Percentiles rank a stretch among this genome's conserved stretches.
phyloP scores from a whole-genome alignment of 2,888 invertebrate species.

The Idaea biselata region DNA sequence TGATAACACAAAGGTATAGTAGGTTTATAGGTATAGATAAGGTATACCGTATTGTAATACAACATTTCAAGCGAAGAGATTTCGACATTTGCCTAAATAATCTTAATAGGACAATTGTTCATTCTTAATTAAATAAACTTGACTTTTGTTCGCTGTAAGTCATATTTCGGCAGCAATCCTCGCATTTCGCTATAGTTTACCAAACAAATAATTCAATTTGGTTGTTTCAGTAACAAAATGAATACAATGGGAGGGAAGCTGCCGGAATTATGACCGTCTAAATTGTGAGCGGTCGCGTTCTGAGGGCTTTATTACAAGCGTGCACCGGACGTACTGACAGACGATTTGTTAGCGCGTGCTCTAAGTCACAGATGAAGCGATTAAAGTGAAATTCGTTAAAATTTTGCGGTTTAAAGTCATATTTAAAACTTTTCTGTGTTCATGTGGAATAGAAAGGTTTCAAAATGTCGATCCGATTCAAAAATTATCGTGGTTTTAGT shows the following conservation, averaged over 20 bases:
- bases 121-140: not conserved
- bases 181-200: conserved; percentile 16
- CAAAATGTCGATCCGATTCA: too few relatives aligned
- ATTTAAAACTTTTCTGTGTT: too few relatives aligned
- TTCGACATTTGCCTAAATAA: not conserved
- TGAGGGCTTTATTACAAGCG: conserved; percentile 53
- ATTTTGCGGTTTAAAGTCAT: too few relatives aligned
- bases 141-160: not conserved
- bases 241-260: conserved; percentile 35
- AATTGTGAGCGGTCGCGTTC: conserved; percentile 48
- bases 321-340: conserved; percentile 49
- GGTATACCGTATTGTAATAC: not conserved
- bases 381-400: not conserved
- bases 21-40: too few relatives aligned
- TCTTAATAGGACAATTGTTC: not conserved
- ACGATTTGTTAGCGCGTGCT: conserved; percentile 45
- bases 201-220: conserved; percentile 45
- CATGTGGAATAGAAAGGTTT: too few relatives aligned
- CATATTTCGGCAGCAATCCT: conserved; percentile 19
- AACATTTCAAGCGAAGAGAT: not conserved
- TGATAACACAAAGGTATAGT: too few relatives aligned
- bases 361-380: conserved; percentile 20
- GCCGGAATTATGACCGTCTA: conserved; percentile 49
- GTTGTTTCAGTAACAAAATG: conserved; percentile 38
- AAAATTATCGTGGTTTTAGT: too few relatives aligned